These are phyloP conservation scores for Ivindomyrus marchei DNA, from an alignment of 2,113 vertebrate genomes.

Conservation along the genomic window DNA sequence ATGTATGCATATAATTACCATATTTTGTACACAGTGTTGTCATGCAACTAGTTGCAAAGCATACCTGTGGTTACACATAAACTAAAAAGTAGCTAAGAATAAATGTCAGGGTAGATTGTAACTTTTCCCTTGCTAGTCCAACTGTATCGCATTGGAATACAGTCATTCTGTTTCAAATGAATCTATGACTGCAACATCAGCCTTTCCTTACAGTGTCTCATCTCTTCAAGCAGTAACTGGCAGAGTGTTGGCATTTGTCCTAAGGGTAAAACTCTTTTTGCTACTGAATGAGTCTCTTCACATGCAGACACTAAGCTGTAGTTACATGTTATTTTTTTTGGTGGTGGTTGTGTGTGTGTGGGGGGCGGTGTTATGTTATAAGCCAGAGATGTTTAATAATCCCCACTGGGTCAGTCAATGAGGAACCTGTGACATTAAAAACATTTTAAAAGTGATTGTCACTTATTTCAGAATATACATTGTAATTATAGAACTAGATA, in stretches of 20 bases:
- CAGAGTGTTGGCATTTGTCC: not conserved
- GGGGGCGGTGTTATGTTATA: not conserved
- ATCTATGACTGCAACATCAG: not conserved
- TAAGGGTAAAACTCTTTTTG: not conserved
- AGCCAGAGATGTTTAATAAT: not conserved
- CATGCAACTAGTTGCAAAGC: not conserved
- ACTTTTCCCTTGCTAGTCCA: not conserved
- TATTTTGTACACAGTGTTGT: not conserved
- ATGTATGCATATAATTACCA: not conserved
- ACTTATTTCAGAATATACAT: not conserved
- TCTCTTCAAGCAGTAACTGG: slow-evolving; percentile 4
- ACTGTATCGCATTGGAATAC: not conserved
- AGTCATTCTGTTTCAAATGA: slow-evolving; percentile 4
- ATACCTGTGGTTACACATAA: not conserved
- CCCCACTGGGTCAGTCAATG: not conserved
- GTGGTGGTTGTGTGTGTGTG: not conserved
- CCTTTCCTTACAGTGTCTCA: slow-evolving; percentile 13
- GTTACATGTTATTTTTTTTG: not conserved
- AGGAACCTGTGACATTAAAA: not conserved
- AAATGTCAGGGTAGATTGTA: not conserved
- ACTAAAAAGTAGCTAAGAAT: not conserved
- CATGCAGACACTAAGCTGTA: not conserved
- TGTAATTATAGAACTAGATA: not conserved
- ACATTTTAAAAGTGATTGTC: not conserved
- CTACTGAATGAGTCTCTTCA: not conserved